Evolutionary conservation across 2,888 invertebrate genomes (phyloP).

Genomic region (Antheraea assamensis): DNA sequence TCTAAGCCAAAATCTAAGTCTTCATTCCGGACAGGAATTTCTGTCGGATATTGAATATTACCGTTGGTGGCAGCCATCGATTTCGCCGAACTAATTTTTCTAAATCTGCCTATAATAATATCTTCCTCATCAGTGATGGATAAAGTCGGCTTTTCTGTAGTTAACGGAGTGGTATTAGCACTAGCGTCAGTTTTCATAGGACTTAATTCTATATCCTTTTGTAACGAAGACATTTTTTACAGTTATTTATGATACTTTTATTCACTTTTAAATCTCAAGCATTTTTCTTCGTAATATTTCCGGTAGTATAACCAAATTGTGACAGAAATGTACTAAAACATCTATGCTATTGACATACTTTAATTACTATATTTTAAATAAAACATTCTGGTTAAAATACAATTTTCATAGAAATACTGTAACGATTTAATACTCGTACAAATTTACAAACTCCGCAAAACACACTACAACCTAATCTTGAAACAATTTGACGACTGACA

Average conservation of each 20-base stretch:
- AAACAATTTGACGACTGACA: background rate
- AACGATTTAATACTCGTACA: background rate
- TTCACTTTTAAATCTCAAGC: slow-evolving; percentile 28
- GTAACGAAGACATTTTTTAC: slow-evolving; percentile 57
- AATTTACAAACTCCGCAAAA: background rate
- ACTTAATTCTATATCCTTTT: slow-evolving; percentile 73
- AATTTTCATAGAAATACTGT: background rate
- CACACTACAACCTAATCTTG: background rate
- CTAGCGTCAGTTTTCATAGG: slow-evolving; percentile 57
- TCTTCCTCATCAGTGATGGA: slow-evolving; percentile 71
- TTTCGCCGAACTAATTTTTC: slow-evolving; percentile 79
- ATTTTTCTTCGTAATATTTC: background rate
- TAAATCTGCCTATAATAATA: slow-evolving; percentile 76
- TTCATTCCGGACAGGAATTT: slow-evolving; percentile 52
- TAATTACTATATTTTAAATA: background rate
- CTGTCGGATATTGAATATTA: slow-evolving; percentile 71
- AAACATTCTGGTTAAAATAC: background rate
- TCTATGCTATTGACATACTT: background rate
- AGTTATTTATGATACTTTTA: slow-evolving; percentile 9
- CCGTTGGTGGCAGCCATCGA: slow-evolving; percentile 80
- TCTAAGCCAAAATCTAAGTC: slow-evolving; percentile 69
- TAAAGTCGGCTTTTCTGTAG: slow-evolving; percentile 45
- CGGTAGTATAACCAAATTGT: background rate
- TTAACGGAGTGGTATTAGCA: slow-evolving; percentile 33
- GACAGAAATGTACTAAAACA: background rate